A percentile compares a stretch with the other conserved stretches of the same genome.
These are phyloP conservation scores for Solenopsis invicta DNA, from an alignment of 1,140 invertebrate species.

Conservation along the genomic window DNA sequence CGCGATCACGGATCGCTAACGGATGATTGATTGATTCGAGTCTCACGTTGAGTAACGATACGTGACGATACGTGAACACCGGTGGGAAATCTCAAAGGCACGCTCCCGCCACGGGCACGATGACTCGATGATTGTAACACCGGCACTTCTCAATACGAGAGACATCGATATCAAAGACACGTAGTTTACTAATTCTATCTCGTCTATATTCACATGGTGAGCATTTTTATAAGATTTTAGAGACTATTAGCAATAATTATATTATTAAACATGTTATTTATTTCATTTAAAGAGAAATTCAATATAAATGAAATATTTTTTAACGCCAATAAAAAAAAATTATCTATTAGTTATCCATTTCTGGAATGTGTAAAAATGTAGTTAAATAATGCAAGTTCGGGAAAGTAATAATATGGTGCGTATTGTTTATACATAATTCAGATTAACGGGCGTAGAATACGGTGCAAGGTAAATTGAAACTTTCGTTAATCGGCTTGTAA, in stretches of 20 bases:
- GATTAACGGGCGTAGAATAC: slow-evolving; percentile 22
- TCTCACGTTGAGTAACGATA: slow-evolving; percentile 70
- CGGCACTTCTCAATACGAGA: background rate
- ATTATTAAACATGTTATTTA: background rate
- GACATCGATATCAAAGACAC: slow-evolving; percentile 13
- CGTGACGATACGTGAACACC: slow-evolving; percentile 62
- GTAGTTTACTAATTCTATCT: background rate
- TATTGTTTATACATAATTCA: slow-evolving; percentile 30
- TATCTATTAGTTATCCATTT: background rate
- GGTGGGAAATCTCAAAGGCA: slow-evolving; percentile 53
- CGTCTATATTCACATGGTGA: background rate
- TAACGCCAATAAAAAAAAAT: background rate
- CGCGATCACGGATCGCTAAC: slow-evolving; percentile 63
- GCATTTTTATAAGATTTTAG: background rate
- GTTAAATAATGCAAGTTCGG: background rate
- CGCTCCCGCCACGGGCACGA: slow-evolving; percentile 49
- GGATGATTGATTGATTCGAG: slow-evolving; percentile 74
- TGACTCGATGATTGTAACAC: slow-evolving; percentile 49
- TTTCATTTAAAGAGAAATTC: background rate
- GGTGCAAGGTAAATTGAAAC: slow-evolving; percentile 78
- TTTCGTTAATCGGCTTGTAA: slow-evolving; percentile 64
- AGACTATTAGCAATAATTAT: background rate
- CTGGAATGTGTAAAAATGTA: background rate
- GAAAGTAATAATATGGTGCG: slow-evolving; percentile 6
- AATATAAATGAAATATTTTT: background rate